Evolutionary conservation across 2,888 invertebrate genomes (phyloP).

Genomic region (Habrosyne pyritoides): DNA sequence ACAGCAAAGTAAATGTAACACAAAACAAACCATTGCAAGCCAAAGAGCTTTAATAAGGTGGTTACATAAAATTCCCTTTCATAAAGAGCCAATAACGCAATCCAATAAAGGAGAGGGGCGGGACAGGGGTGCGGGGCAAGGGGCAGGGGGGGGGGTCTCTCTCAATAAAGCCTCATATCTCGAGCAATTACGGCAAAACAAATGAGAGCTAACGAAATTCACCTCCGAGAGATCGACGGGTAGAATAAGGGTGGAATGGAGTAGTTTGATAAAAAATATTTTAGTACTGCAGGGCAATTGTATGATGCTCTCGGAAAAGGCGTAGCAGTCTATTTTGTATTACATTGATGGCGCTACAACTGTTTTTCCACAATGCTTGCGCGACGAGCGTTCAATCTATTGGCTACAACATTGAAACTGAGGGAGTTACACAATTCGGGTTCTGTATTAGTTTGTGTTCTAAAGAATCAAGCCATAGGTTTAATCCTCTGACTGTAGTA

Average conservation of each 20-base stretch:
- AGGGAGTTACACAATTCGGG: too few relatives aligned
- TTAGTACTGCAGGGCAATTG: too few relatives aligned
- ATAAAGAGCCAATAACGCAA: conserved; percentile 66
- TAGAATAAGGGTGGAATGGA: conserved; percentile 39
- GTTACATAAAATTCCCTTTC: conserved; percentile 60
- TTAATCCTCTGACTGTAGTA: too few relatives aligned
- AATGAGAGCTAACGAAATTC: conserved; percentile 81
- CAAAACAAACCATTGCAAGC: conserved; percentile 27
- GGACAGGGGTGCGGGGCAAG: conserved; percentile 25
- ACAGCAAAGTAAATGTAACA: not conserved
- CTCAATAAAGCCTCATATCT: conserved; percentile 72
- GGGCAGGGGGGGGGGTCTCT: conserved; percentile 30
- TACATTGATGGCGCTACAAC: too few relatives aligned
- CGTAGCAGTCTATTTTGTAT: too few relatives aligned
- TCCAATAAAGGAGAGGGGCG: conserved; percentile 64
- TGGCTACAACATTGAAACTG: too few relatives aligned
- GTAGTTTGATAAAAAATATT: conserved; percentile 15
- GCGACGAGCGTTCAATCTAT: too few relatives aligned
- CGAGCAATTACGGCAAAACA: conserved; percentile 79
- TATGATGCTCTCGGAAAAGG: too few relatives aligned
- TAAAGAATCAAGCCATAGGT: too few relatives aligned
- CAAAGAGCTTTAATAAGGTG: conserved; percentile 52
- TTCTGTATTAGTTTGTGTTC: too few relatives aligned
- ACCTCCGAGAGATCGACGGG: conserved; percentile 63
- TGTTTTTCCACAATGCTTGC: too few relatives aligned